Percentiles rank a stretch among this genome's conserved stretches.
Conservation (phyloP, 2,888 invertebrate genomes). For the Didymodactylos carnosus region DNA sequence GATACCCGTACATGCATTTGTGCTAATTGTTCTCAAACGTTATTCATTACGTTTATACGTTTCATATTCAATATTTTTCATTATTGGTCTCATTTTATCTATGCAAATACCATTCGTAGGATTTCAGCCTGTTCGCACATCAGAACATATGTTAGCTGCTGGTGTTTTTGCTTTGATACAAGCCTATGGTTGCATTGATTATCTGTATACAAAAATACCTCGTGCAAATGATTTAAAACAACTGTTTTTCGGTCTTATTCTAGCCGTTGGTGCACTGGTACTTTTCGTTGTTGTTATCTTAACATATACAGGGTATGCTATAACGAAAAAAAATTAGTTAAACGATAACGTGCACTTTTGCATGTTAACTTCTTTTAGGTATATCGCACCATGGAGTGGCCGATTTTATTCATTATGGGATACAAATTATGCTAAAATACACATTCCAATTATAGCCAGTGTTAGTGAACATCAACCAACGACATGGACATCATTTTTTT, state of each 20-base stretch:
- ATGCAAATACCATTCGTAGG: slow-evolving; percentile 70
- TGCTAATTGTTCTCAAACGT: slow-evolving; percentile 67
- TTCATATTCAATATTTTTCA: slow-evolving; percentile 89
- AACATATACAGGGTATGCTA: slow-evolving; percentile 68
- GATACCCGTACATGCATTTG: slow-evolving; percentile 90
- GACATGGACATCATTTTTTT: slow-evolving; percentile 59
- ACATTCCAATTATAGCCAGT: slow-evolving; percentile 95
- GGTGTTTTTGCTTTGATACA: slow-evolving; percentile 38
- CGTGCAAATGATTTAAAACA: slow-evolving; percentile 64
- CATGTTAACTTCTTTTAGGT: too few relatives aligned
- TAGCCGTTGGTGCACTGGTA: slow-evolving; percentile 58
- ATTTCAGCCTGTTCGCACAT: slow-evolving; percentile 92
- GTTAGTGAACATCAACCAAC: slow-evolving; percentile 99
- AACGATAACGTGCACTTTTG: too few relatives aligned
- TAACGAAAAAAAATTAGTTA: too few relatives aligned
- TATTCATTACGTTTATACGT: slow-evolving; percentile 71
- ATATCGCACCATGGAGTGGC: slow-evolving; percentile 88
- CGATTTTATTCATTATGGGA: slow-evolving; percentile 97
- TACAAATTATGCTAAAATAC: slow-evolving; percentile 95
- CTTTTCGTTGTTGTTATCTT: slow-evolving; percentile 62
- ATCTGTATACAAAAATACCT: slow-evolving; percentile 66
- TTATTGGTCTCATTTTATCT: slow-evolving; percentile 73
- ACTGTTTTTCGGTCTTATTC: slow-evolving; percentile 50
- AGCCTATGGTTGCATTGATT: slow-evolving; percentile 38
- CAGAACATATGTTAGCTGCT: slow-evolving; percentile 96